Conservation (phyloP, 1,140 invertebrate species). For the Campoletis sonorensis region DNA sequence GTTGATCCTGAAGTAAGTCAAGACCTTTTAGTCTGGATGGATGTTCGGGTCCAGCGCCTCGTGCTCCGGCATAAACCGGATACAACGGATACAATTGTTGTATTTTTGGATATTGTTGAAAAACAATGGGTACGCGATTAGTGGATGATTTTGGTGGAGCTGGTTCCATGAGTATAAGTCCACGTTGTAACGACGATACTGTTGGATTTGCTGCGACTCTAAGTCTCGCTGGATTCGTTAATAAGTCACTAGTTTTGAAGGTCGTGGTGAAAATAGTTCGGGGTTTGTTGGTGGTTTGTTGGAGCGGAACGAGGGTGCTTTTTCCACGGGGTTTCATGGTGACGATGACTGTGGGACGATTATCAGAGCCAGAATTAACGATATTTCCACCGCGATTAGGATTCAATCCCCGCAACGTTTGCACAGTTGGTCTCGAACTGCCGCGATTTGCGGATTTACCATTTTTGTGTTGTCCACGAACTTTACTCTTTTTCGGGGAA, state of each 20-base stretch:
- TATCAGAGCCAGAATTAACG: conserved; percentile 59
- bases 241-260: conserved; percentile 32
- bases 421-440: conserved; percentile 68
- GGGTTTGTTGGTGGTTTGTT: conserved; percentile 50
- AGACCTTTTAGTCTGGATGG: conserved; percentile 73
- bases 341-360: conserved; percentile 45
- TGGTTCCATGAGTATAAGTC: conserved; percentile 68
- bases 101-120: conserved; percentile 85
- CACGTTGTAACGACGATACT: conserved; percentile 63
- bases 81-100: conserved; percentile 86
- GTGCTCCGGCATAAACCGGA: conserved; percentile 74
- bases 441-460: conserved; percentile 70
- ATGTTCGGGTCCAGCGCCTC: conserved; percentile 66
- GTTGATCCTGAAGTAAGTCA: conserved; percentile 71
- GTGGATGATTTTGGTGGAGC: conserved; percentile 62
- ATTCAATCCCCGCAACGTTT: conserved; percentile 70
- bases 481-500: conserved; percentile 69
- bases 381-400: conserved; percentile 59
- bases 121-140: conserved; percentile 82
- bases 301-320: conserved; percentile 61
- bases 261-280: conserved; percentile 54
- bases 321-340: conserved; percentile 66
- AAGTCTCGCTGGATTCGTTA: conserved; percentile 54
- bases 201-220: conserved; percentile 49
- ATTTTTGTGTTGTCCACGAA: conserved; percentile 70